A percentile compares a stretch with the other conserved stretches of the same genome.
Evolutionary conservation across 1,140 invertebrate species (phyloP).

Genomic region (Ptiloglossa arizonensis): DNA sequence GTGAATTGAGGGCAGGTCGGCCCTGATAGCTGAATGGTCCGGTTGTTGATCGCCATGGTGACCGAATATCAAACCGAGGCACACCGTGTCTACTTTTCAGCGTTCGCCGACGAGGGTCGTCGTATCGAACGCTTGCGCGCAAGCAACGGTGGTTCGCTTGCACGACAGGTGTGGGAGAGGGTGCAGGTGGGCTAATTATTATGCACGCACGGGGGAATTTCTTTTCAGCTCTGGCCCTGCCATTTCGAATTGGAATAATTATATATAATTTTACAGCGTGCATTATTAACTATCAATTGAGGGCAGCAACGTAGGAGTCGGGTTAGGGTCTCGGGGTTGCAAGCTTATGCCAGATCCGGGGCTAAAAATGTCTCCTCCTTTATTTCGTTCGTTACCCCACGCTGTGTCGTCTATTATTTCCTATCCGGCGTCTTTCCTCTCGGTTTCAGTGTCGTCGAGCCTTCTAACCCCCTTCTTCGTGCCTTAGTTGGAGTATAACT

Average conservation of each 20-base stretch:
- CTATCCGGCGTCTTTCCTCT: too few relatives aligned
- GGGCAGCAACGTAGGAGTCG: background rate
- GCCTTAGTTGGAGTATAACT: too few relatives aligned
- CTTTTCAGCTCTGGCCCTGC: background rate
- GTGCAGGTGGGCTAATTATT: conserved; percentile 39
- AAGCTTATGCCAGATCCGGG: conserved; percentile 12
- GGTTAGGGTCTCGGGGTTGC: too few relatives aligned
- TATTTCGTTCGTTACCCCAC: background rate
- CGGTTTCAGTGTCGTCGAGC: too few relatives aligned
- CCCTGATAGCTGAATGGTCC: conserved; percentile 9
- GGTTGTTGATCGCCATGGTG: conserved; percentile 74
- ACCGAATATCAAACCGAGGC: conserved; percentile 56
- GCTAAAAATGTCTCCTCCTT: conserved; percentile 5
- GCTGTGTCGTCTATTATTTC: background rate
- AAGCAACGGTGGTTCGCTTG: too few relatives aligned
- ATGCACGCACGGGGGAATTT: conserved; percentile 6
- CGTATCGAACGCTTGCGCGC: conserved; percentile 50
- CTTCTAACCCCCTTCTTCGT: too few relatives aligned
- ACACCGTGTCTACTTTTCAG: conserved; percentile 14
- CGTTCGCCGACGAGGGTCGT: conserved; percentile 1
- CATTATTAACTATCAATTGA: conserved; percentile 13
- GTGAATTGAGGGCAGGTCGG: conserved; percentile 3
- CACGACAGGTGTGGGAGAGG: conserved; percentile 41
- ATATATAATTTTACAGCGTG: conserved; percentile 19
- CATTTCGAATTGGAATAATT: conserved; percentile 3